These are phyloP conservation scores for Mythimna impura DNA, from an alignment of 2,888 invertebrate species.

Conservation along the genomic window DNA sequence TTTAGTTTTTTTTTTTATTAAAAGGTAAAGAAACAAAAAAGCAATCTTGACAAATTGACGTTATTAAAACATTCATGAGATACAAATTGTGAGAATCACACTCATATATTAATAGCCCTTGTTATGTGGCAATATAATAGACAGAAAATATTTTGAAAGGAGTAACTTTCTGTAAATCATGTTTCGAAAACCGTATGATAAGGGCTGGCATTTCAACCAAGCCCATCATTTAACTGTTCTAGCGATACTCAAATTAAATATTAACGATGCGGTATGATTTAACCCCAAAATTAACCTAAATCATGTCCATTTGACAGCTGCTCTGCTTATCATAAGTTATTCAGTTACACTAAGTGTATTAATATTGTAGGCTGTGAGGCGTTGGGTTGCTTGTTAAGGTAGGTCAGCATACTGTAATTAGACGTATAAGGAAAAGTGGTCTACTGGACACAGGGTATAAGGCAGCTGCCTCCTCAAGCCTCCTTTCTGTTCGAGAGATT, in stretches of 20 bases:
- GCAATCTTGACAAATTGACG: no score
- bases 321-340: slow-evolving; percentile 4
- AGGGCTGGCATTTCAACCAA: background rate
- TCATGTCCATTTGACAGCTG: slow-evolving; percentile 22
- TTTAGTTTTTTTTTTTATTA: no score
- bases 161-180: background rate
- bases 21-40: no score
- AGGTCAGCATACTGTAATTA: background rate
- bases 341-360: slow-evolving; percentile 4
- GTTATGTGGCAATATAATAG: no score
- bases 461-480: no score
- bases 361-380: background rate
- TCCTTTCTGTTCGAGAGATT: no score
- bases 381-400: background rate
- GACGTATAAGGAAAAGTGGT: background rate
- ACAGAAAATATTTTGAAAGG: background rate
- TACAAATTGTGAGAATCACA: no score
- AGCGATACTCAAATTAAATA: slow-evolving; percentile 1
- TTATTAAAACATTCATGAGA: no score
- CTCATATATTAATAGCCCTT: no score
- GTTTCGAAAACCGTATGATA: background rate
- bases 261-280: background rate
- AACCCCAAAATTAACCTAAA: slow-evolving; percentile 10
- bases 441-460: background rate
- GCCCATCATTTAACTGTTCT: background rate